A percentile compares a stretch with the other conserved stretches of the same genome.
Evolutionary conservation across 2,888 invertebrate genomes (phyloP).

Genomic region (Volucella zonaria): DNA sequence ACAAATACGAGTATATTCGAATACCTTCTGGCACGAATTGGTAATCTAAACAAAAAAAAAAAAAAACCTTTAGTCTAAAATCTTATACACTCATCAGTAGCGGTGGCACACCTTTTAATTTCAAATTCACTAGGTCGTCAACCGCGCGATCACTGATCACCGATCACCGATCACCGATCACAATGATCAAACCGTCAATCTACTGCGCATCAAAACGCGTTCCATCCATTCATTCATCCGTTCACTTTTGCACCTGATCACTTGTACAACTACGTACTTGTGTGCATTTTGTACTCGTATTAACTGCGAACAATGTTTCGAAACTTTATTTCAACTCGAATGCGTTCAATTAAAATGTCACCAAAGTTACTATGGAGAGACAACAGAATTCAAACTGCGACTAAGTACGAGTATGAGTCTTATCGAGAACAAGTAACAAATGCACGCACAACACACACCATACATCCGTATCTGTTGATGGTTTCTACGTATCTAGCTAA

Average conservation of each 20-base stretch:
- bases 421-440: slow-evolving; percentile 43
- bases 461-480: slow-evolving; percentile 14
- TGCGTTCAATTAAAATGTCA: slow-evolving; percentile 69
- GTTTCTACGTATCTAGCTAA: slow-evolving; percentile 49
- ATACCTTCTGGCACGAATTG: slow-evolving; percentile 15
- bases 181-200: slow-evolving; percentile 24
- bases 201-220: slow-evolving; percentile 61
- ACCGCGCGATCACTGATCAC: slow-evolving; percentile 20
- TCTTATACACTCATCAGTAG: slow-evolving; percentile 42
- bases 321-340: slow-evolving; percentile 56
- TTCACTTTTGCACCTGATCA: slow-evolving; percentile 65
- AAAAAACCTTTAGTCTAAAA: background rate
- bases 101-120: slow-evolving; percentile 60
- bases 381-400: background rate
- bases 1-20: background rate
- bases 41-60: no score
- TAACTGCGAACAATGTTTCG: slow-evolving; percentile 27
- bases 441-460: slow-evolving; percentile 53
- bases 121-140: slow-evolving; percentile 63
- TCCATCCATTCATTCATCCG: slow-evolving; percentile 38
- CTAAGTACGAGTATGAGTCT: slow-evolving; percentile 3
- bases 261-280: background rate
- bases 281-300: no score
- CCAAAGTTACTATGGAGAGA: slow-evolving; percentile 23
- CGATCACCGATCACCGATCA: slow-evolving; percentile 9